These are phyloP conservation scores for Syrrhaptes paradoxus DNA, from an alignment of 2,113 vertebrate genomes.

Conservation along the genomic window DNA sequence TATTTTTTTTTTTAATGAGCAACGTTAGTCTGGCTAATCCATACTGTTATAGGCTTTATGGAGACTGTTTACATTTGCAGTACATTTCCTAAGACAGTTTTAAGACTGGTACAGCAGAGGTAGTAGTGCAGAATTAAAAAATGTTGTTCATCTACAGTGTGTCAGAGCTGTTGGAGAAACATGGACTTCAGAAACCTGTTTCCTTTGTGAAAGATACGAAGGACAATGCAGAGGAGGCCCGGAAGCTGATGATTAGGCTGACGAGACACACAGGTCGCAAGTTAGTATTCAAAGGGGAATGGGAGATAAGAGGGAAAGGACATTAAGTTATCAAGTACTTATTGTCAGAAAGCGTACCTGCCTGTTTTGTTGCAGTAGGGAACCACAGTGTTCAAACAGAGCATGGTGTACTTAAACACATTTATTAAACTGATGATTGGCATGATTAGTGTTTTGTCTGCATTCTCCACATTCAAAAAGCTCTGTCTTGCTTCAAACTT, in stretches of 20 bases:
- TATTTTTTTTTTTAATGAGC: background rate
- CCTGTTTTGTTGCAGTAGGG: background rate
- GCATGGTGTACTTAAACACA: background rate
- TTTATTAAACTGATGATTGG: background rate
- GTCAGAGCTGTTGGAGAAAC: conserved; percentile 91
- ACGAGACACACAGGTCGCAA: conserved; percentile 89
- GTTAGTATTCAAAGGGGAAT: conserved; percentile 66
- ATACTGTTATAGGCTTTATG: background rate
- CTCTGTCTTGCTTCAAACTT: background rate
- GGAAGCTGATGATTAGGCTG: conserved; percentile 88
- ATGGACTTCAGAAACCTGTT: conserved; percentile 89
- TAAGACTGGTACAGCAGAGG: background rate
- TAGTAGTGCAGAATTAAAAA: background rate
- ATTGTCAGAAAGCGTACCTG: background rate
- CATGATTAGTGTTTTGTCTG: background rate
- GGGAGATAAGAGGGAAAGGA: background rate
- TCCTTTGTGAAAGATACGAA: conserved; percentile 87
- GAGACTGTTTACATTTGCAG: background rate
- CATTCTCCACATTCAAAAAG: background rate
- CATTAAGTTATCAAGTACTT: background rate
- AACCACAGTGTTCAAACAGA: background rate
- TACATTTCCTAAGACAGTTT: background rate
- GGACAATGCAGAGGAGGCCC: conserved; percentile 81
- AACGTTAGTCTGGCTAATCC: background rate
- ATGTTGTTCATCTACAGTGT: conserved; percentile 75